Percentiles rank a stretch among this genome's conserved stretches.
These are phyloP conservation scores for Psittacula cyanocephala DNA, from an alignment of 2,113 vertebrate species.

Conservation along the genomic window DNA sequence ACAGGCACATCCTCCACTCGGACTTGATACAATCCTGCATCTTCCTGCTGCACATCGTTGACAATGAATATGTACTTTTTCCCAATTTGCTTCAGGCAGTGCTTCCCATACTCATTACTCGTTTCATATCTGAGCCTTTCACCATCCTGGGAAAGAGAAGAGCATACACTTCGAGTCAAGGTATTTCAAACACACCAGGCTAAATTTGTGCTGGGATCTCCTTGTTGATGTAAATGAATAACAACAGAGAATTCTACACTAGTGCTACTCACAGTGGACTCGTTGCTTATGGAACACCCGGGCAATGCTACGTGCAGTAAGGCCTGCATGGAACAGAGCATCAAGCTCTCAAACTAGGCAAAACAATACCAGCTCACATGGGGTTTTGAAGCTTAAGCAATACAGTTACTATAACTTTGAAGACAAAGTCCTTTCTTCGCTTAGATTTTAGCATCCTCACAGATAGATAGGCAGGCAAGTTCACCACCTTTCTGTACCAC, in stretches of 20 bases:
- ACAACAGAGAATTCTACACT: not conserved
- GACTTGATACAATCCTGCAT: slow-evolving; percentile 88
- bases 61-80: slow-evolving; percentile 83
- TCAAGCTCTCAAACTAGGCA: not conserved
- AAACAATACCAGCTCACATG: not conserved
- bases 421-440: not conserved
- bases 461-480: not conserved
- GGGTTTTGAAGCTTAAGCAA: not conserved
- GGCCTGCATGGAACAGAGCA: not conserved
- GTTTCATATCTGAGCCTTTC: slow-evolving; percentile 68
- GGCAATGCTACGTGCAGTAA: not conserved
- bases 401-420: not conserved
- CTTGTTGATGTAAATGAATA: not conserved
- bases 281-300: not conserved
- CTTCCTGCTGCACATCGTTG: slow-evolving; percentile 79
- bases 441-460: not conserved
- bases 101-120: slow-evolving; percentile 52
- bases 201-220: not conserved
- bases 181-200: not conserved
- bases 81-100: slow-evolving; percentile 65
- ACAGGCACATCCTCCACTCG: slow-evolving; percentile 82
- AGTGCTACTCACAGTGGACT: not conserved
- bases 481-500: not conserved
- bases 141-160: slow-evolving; percentile 70
- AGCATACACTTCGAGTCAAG: not conserved